Percentiles rank a stretch among this genome's conserved stretches.
These are phyloP conservation scores for Pachycephus smyrnensis DNA, from an alignment of 2,888 invertebrate species.

Conservation along the genomic window DNA sequence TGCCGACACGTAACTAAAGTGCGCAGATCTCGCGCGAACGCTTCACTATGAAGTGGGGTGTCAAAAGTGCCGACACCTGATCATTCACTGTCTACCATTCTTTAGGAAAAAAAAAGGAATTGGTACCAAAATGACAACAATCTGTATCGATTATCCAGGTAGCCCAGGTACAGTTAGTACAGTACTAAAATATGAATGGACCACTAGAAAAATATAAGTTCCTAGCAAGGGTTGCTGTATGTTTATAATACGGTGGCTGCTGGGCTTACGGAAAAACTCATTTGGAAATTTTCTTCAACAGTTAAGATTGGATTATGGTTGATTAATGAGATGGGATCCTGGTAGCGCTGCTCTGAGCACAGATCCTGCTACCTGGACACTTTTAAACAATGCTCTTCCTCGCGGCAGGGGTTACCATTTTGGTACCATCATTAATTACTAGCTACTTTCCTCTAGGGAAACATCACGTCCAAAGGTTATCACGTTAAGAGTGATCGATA, in stretches of 20 bases:
- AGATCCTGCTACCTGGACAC: constrained; percentile 5
- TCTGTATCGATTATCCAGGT: background rate
- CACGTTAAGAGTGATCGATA: background rate
- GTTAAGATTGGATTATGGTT: background rate
- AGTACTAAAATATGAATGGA: background rate
- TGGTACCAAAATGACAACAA: background rate
- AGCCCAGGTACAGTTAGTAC: background rate
- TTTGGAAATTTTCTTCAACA: background rate
- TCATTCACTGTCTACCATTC: constrained; percentile 38
- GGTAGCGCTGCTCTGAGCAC: background rate
- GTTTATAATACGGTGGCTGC: background rate
- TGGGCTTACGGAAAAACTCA: background rate
- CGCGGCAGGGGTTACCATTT: constrained; percentile 29
- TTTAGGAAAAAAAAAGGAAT: background rate
- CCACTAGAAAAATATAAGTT: background rate
- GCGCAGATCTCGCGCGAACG: constrained; percentile 23
- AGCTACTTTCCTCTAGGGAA: constrained; percentile 8
- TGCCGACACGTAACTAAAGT: constrained; percentile 9
- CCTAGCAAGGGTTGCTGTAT: background rate
- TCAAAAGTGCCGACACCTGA: constrained; percentile 53
- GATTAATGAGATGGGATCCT: background rate
- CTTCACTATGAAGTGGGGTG: constrained; percentile 35
- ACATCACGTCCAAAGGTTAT: background rate
- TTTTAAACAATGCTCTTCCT: constrained; percentile 40
- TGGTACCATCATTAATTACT: constrained; percentile 35